Evolutionary conservation across 2,113 vertebrate species (phyloP).

Genomic region (Cephalopterus ornatus): DNA sequence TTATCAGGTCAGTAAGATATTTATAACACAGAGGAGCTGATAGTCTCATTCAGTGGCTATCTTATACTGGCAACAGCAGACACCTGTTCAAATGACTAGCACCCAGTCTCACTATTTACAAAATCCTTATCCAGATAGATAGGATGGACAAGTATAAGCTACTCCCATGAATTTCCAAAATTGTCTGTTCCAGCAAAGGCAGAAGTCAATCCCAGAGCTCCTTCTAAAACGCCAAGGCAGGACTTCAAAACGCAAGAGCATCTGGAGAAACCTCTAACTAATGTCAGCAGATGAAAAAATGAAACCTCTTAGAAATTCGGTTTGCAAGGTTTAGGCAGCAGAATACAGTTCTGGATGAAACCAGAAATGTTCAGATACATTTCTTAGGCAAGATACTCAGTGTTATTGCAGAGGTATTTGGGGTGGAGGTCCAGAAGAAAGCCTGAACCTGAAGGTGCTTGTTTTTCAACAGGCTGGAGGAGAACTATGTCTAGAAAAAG

Average conservation of each 20-base stretch:
- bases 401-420: neutral
- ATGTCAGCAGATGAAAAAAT: neutral
- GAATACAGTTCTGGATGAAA: neutral
- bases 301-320: neutral
- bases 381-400: neutral
- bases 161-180: neutral
- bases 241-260: neutral
- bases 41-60: neutral
- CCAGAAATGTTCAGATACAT: neutral
- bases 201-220: neutral
- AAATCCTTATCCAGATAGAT: neutral
- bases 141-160: neutral
- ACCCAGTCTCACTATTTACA: neutral
- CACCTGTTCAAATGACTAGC: neutral
- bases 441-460: neutral
- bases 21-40: neutral
- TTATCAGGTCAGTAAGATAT: conserved; percentile 27
- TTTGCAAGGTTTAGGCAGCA: neutral
- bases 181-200: neutral
- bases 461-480: neutral
- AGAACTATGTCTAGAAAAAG: neutral
- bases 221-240: neutral
- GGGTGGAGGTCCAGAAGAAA: neutral
- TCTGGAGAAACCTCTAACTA: neutral
- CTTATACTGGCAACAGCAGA: neutral